Evolutionary conservation across 2,797 vertebrate species (phyloP), one percentile per base, ranked within the genome.

Genomic region (Manis javanica): DNA sequence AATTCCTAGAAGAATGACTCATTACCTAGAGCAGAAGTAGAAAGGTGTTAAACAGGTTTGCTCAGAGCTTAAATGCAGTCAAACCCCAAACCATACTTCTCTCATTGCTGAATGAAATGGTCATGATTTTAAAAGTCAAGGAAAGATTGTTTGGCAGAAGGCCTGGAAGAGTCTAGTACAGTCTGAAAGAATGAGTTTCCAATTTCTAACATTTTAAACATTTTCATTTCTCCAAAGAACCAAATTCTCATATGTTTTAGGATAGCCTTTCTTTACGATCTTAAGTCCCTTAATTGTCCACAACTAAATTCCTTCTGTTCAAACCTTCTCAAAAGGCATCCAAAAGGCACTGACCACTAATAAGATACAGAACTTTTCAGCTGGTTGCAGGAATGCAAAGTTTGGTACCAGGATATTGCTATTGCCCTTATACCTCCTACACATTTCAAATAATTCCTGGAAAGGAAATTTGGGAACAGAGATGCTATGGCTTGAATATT

Each of bases 1-100:
- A 85, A 64, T 93, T 82, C 83, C 66, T 81, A 87, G 69, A 96
- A 83, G 79, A 75, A 51, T 39, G 29, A 92, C 19, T 92, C 66
- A 79, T 64, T 87, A 87, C 42, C 69, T 81, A 88, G 37, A 81
- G 26, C 31, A 87, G 23, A 51, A 87, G 4, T 8, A 78, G 23
- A 12, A 71, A 95, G 46, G 78, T 39, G 8, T 74, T 34, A 63
- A 93, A 55, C 10, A 7, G 16, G 88, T 46, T 88, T 91, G 23
- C 21, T 75, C 6, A 57, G 14, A 49, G 68, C 63, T 91, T 42
- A 95, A 88, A 88, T 31, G 8, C 15, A 85, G 46, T 75, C 37
- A 63, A n/a, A 4, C 10, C n/a, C n/a, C n/a, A 88, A 93, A 93
- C n/a, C 3, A 15, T 51, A 37, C 49, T 88, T 72, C 31, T 78